Conservation (phyloP, 2,797 vertebrate genomes). For the Sorex maritimensis region DNA sequence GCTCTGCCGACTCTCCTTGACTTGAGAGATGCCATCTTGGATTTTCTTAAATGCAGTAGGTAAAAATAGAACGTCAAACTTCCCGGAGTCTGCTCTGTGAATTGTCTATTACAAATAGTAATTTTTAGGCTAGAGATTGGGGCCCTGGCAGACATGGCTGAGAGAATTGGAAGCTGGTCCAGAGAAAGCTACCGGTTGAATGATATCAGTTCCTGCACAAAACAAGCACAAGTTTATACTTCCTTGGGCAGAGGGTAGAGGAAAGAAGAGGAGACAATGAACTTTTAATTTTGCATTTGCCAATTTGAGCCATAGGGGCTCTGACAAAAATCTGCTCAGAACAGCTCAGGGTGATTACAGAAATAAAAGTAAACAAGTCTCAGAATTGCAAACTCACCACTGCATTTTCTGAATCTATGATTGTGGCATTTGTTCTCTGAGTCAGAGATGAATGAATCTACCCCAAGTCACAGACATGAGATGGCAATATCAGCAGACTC, state of each 20-base stretch:
- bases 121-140: background rate
- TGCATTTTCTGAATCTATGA: slow-evolving; percentile 42
- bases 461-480: slow-evolving; percentile 29
- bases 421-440: slow-evolving; percentile 57
- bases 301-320: background rate
- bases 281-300: slow-evolving; percentile 37
- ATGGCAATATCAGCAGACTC: slow-evolving; percentile 51
- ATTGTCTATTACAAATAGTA: background rate
- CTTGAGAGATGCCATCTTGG: background rate
- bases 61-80: background rate
- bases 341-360: background rate
- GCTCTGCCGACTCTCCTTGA: background rate
- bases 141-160: background rate
- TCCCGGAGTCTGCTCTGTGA: background rate
- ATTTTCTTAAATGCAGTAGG: background rate
- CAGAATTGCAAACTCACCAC: background rate
- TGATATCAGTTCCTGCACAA: background rate
- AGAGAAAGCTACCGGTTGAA: background rate
- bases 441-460: slow-evolving; percentile 68
- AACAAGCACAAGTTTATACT: background rate
- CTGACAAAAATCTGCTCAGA: background rate
- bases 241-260: background rate
- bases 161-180: background rate
- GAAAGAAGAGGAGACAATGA: background rate
- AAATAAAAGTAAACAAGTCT: slow-evolving; percentile 47